These are phyloP conservation scores for Girardinus metallicus DNA, from an alignment of 2,797 vertebrate genomes.

Conservation along the genomic window DNA sequence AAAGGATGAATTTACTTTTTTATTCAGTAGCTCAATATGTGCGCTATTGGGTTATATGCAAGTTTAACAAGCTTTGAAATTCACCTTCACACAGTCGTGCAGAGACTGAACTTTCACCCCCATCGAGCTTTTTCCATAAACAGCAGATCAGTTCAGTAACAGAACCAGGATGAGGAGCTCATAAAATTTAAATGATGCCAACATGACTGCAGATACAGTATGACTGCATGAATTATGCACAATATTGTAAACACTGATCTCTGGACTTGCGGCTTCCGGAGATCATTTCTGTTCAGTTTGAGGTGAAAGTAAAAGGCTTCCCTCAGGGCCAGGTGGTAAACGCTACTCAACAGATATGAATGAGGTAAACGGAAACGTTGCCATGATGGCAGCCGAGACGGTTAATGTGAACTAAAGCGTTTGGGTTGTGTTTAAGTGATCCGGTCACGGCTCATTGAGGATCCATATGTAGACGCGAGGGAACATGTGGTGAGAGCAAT, in stretches of 20 bases:
- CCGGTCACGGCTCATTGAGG: constrained; percentile 53
- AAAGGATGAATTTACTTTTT: not conserved
- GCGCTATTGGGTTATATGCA: not conserved
- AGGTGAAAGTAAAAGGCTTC: constrained; percentile 36
- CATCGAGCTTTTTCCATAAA: not conserved
- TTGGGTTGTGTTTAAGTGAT: constrained; percentile 33
- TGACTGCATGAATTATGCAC: constrained; percentile 72
- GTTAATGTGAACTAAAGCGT: constrained; percentile 29
- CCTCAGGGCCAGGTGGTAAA: constrained; percentile 24
- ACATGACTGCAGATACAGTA: constrained; percentile 63
- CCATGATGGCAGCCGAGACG: constrained; percentile 20
- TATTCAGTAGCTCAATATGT: not conserved
- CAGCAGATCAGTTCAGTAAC: constrained; percentile 6
- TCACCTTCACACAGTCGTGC: constrained; percentile 12
- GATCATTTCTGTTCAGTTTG: constrained; percentile 38
- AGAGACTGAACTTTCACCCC: constrained; percentile 19
- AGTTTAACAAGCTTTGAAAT: constrained; percentile 17
- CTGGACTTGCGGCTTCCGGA: constrained; percentile 18
- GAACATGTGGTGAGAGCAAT: constrained; percentile 15
- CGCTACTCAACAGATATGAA: constrained; percentile 21
- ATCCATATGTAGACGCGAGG: constrained; percentile 43
- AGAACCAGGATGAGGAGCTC: constrained; percentile 39
- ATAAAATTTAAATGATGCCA: constrained; percentile 66
- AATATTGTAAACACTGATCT: constrained; percentile 65
- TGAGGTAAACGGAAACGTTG: not conserved